phyloP scores from a whole-genome alignment of 2,113 vertebrate species.

The Equus przewalskii region DNA sequence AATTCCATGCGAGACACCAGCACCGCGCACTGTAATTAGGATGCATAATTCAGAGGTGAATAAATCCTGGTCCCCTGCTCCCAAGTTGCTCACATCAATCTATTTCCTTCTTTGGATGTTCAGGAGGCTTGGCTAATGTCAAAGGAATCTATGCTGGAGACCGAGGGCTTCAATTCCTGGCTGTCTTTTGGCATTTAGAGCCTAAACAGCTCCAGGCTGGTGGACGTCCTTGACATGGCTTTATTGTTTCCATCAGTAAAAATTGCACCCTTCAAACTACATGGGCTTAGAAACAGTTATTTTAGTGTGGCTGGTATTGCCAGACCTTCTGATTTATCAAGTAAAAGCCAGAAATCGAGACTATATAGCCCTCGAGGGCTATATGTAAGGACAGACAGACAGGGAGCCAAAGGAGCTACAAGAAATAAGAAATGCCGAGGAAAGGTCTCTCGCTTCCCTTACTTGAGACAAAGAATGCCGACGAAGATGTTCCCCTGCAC shows the following conservation, averaged over 20 bases:
- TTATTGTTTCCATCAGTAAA: not conserved
- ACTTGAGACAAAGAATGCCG: not conserved
- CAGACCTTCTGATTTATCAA: not conserved
- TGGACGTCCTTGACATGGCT: not conserved
- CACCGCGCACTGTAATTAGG: not conserved
- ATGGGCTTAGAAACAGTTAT: not conserved
- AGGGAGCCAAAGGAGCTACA: not conserved
- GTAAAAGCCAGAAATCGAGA: conserved; percentile 14
- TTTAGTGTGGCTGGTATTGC: not conserved
- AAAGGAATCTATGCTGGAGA: not conserved
- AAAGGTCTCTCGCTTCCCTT: not conserved
- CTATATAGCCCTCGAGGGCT: not conserved
- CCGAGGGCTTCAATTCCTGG: not conserved
- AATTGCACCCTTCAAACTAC: not conserved
- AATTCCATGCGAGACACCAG: not conserved
- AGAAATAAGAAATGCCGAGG: not conserved
- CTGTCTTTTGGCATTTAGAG: not conserved
- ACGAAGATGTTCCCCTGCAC: not conserved
- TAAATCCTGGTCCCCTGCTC: not conserved
- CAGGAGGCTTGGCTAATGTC: not conserved
- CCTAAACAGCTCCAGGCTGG: not conserved
- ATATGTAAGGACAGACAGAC: not conserved
- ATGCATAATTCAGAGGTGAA: not conserved
- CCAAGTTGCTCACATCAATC: not conserved
- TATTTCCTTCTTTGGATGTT: conserved; percentile 29